Base-by-base conservation (phyloP, 2,113 vertebrate species). In the Pygoscelis adeliae region DNA sequence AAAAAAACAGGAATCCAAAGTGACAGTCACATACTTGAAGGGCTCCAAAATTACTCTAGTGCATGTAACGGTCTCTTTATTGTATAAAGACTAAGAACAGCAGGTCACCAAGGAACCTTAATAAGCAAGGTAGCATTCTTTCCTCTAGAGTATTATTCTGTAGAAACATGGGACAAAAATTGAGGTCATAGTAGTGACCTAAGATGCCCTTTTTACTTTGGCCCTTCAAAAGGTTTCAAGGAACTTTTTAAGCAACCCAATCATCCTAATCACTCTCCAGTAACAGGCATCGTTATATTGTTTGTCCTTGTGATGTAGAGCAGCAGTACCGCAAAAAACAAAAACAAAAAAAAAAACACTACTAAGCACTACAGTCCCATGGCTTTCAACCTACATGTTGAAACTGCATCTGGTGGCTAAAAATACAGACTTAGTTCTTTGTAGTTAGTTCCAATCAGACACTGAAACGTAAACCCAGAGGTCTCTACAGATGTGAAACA, bases 391-490 rank as follows among this genome's bases (percentile, higher is more conserved):
- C 7, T 65, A 23, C 25, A 15, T 3, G 16, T 10, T 65, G 61
- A 87, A 95, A 94, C 55, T 79, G 38, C 22, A 71, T 59, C 61
- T 6, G 36, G 29, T 36, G 23, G 18, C 78, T 90, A 85, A 88
- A 97, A 93, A 72, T 47, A 87, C 23, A 71, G 47, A 52, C 42
- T 72, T 59, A 71, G 21, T n/a, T 94, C 59, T 70, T 72, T 32
- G 18, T 9, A 87, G 78, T 61, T 52, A 36, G 63, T 36, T 95
- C 88, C 42, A 46, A 26, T 66, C 67, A 84, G 62, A 81, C 36
- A 65, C 21, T 73, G 71, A 89, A 92, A 92, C 19, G 50, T 26
- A 96, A 95, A 96, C 44, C 40, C 62, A 92, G 46, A 90, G 26
- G 22, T 82, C 47, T 50, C 74, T 26, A 52, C 16, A 67, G 25